A percentile compares a stretch with the other conserved stretches of the same genome.
Conservation (phyloP, 2,888 invertebrate species). For the Malacosoma neustria region DNA sequence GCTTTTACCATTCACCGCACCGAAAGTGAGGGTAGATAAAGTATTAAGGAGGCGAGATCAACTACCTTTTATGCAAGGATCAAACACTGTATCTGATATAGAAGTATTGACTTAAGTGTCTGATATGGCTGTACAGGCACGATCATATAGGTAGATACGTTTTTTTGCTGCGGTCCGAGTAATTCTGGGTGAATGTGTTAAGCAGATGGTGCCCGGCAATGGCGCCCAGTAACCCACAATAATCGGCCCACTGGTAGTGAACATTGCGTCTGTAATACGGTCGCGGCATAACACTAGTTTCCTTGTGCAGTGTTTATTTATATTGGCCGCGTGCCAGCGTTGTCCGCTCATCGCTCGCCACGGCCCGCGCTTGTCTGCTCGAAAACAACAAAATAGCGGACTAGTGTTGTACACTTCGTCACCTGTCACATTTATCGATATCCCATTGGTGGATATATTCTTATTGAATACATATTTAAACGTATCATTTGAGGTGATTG, state of each 20-base stretch:
- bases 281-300: slow-evolving; percentile 74
- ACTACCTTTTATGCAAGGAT: no score
- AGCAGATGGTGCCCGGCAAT: slow-evolving; percentile 20
- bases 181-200: background rate
- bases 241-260: slow-evolving; percentile 69
- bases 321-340: slow-evolving; percentile 63
- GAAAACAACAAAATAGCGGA: slow-evolving; percentile 48
- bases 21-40: no score
- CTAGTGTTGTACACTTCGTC: slow-evolving; percentile 52
- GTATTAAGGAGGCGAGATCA: no score
- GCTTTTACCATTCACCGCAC: no score
- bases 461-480: no score
- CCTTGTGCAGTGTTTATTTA: slow-evolving; percentile 74
- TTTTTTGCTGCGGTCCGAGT: background rate
- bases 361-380: slow-evolving; percentile 45
- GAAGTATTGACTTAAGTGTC: no score
- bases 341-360: slow-evolving; percentile 57
- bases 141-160: no score
- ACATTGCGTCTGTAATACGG: slow-evolving; percentile 73
- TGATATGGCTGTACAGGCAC: no score
- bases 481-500: no score
- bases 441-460: no score
- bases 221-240: slow-evolving; percentile 71
- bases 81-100: no score
- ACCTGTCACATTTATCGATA: slow-evolving; percentile 41